Base-by-base conservation (phyloP, 2,797 vertebrate species). In the Erethizon dorsatum region DNA sequence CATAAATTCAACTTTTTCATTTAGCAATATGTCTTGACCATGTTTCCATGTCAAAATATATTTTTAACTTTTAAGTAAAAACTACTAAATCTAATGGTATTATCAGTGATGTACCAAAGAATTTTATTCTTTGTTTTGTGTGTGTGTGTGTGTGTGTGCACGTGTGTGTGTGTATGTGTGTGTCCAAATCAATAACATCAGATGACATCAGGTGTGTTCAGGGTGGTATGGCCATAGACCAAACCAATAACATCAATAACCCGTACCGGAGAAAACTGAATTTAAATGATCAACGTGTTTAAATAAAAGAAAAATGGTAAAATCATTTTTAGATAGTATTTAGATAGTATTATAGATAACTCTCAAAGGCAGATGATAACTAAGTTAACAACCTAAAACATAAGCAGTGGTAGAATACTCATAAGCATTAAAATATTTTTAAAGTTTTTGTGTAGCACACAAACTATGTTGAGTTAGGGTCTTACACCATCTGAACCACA, bases 321-420 rank as follows among this genome's bases (percentile, higher is more conserved):
- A 84, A 67, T 20, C 50, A n/a, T n/a, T n/a, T n/a, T n/a, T n/a
- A n/a, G n/a, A n/a, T n/a, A n/a, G n/a, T n/a, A n/a, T n/a, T n/a
- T n/a, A n/a, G n/a, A n/a, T n/a, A n/a, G n/a, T n/a, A n/a, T n/a
- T n/a, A 15, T 65, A 52, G 22, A 17, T 79, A 96, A 87, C 79
- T 65, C 10, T 90, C 41, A 83, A 89, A 67, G 47, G 41, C 7
- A 63, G 41, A 94, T 50, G 59, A 97, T 75, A 88, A 78, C 45
- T 63, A 75, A 82, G 54, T 24, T 77, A 92, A 90, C 37, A 97
- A 56, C 41, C 41, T 80, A 47, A 88, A 18, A 88, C 18, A 95
- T 11, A 59, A 89, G 57, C 24, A 73, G 37, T 82, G 12, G 78
- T 52, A 93, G 57, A 69, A 96, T 87, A 96, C 22, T 75, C 50